These are phyloP conservation scores for Cloeon dipterum DNA, from an alignment of 2,888 invertebrate species.

Conservation along the genomic window DNA sequence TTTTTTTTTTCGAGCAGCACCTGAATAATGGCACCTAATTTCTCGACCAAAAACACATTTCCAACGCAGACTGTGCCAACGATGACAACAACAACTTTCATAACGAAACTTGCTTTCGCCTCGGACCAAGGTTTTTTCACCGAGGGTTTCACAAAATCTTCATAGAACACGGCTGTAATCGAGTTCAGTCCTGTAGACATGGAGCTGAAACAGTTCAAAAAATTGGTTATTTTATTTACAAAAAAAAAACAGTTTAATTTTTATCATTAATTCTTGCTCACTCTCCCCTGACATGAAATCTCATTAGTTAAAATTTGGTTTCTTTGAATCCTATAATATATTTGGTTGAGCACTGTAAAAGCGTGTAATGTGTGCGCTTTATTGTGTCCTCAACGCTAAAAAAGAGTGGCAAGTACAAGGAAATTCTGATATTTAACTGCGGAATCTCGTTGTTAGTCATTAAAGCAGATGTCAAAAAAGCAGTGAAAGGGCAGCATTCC, in stretches of 20 bases:
- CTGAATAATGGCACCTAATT: conserved; percentile 41
- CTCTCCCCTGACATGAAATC: too few relatives aligned
- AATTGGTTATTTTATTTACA: background rate
- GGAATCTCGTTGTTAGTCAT: too few relatives aligned
- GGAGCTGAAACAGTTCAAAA: conserved; percentile 29
- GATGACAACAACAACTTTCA: conserved; percentile 42
- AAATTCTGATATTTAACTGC: too few relatives aligned
- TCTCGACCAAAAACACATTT: conserved; percentile 45
- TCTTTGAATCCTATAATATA: too few relatives aligned
- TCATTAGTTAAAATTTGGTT: background rate
- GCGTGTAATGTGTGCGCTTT: too few relatives aligned
- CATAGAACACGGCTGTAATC: conserved; percentile 55
- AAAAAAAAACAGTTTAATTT: too few relatives aligned
- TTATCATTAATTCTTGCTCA: too few relatives aligned
- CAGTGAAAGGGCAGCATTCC: too few relatives aligned
- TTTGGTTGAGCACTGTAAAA: too few relatives aligned
- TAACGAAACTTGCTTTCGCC: conserved; percentile 37
- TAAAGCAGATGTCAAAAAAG: too few relatives aligned
- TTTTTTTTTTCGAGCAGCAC: conserved; percentile 12
- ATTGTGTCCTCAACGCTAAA: too few relatives aligned
- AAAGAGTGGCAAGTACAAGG: too few relatives aligned
- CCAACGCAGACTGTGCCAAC: conserved; percentile 39
- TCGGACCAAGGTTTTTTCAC: conserved; percentile 36
- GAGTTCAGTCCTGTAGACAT: conserved; percentile 61
- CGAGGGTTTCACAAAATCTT: conserved; percentile 52